A percentile compares a stretch with the other conserved stretches of the same genome.
These are phyloP conservation scores for Premnoplex brunnescens DNA, from an alignment of 2,797 vertebrate genomes.

Conservation along the genomic window DNA sequence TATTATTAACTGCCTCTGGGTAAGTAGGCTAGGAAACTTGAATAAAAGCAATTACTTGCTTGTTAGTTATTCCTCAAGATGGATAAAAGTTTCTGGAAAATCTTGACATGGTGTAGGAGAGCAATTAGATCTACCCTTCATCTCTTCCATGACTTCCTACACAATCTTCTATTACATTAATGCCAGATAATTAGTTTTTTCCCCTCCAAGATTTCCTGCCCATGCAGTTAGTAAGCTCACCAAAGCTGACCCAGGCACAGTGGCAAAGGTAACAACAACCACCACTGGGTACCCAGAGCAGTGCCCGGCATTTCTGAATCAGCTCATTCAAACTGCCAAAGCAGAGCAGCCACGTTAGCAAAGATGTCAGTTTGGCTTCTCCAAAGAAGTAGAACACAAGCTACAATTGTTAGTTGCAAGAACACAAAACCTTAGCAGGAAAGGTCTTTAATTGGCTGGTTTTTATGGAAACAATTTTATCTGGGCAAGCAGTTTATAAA, in stretches of 20 bases:
- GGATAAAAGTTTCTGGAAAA: conserved; percentile 20
- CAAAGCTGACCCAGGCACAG: background rate
- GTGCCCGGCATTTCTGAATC: background rate
- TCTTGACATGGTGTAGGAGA: background rate
- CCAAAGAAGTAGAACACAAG: background rate
- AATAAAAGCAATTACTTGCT: conserved; percentile 13
- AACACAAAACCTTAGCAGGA: background rate
- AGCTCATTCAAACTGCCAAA: background rate
- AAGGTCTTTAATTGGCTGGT: background rate
- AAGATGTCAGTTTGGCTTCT: background rate
- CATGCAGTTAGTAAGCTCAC: background rate
- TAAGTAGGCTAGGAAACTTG: conserved; percentile 2
- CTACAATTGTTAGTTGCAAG: background rate
- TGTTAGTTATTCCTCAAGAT: conserved; percentile 21
- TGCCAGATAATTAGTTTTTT: background rate
- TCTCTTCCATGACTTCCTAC: background rate
- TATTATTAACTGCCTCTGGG: background rate
- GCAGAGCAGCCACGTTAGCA: background rate
- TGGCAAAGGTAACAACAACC: background rate
- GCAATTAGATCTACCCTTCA: background rate
- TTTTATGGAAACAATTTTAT: background rate
- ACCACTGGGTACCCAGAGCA: background rate
- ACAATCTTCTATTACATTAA: background rate
- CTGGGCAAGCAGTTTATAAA: background rate
- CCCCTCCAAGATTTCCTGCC: background rate